These are phyloP conservation scores for Adelphocoris suturalis DNA, from an alignment of 2,888 invertebrate species.

Conservation along the genomic window DNA sequence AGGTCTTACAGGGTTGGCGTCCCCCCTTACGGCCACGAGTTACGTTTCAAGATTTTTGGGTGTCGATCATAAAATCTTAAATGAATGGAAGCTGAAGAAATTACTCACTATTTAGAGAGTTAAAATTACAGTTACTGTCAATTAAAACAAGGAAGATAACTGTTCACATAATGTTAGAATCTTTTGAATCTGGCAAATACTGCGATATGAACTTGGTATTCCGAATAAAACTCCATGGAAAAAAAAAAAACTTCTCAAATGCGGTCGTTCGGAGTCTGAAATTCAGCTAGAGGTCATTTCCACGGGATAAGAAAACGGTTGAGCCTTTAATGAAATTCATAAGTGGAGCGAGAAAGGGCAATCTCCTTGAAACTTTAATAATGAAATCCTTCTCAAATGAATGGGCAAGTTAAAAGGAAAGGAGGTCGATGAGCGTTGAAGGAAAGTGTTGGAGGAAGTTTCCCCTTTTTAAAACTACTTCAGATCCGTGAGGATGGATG, in stretches of 20 bases:
- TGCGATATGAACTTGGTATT: too few species aligned
- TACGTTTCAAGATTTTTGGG: too few species aligned
- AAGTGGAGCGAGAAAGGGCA: not conserved
- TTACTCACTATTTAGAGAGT: too few species aligned
- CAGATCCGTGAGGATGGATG: not conserved
- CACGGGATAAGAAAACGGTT: not conserved
- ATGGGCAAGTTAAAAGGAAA: not conserved
- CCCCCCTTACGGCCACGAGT: too few species aligned
- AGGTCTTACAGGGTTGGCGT: too few species aligned
- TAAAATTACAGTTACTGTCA: too few species aligned
- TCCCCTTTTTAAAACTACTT: not conserved
- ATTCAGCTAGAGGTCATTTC: not conserved
- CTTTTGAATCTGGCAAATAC: too few species aligned
- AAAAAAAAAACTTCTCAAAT: not conserved
- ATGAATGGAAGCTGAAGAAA: too few species aligned
- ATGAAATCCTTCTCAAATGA: slow-evolving; percentile 45
- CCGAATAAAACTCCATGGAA: not conserved
- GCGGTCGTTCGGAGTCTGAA: not conserved
- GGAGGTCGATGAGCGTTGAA: slow-evolving; percentile 28
- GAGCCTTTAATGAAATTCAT: slow-evolving; percentile 46
- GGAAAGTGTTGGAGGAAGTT: slow-evolving; percentile 33
- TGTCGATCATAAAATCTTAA: too few species aligned
- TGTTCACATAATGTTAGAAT: too few species aligned
- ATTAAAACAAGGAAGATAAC: too few species aligned
- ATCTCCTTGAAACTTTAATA: slow-evolving; percentile 27